These are phyloP conservation scores for Mus caroli DNA, from an alignment of 2,797 vertebrate species.

Conservation along the genomic window DNA sequence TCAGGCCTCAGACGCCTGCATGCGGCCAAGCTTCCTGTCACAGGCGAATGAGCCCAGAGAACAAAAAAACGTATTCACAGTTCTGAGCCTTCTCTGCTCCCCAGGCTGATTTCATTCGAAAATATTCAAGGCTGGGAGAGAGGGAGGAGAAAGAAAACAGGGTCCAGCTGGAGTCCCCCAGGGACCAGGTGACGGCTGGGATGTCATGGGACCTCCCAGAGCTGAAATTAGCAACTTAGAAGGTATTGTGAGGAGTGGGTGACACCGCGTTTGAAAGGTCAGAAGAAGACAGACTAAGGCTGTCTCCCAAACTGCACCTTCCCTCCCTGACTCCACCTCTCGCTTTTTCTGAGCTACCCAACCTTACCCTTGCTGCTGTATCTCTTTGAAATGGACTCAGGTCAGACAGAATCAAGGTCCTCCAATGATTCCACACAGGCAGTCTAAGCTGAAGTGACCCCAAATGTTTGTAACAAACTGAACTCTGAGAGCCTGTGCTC, in stretches of 20 bases:
- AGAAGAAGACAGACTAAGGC: background rate
- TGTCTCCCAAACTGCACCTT: background rate
- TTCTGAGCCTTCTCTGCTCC: slow-evolving; percentile 76
- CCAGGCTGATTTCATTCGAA: slow-evolving; percentile 76
- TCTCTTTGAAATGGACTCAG: background rate
- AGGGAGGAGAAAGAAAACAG: slow-evolving; percentile 59
- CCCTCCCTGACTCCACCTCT: accelerated
- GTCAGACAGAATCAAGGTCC: background rate
- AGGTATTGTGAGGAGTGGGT: background rate
- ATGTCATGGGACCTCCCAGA: background rate
- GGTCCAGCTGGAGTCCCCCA: slow-evolving; percentile 37
- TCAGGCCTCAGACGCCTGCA: slow-evolving; percentile 51
- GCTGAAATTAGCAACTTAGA: background rate
- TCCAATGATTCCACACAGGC: background rate
- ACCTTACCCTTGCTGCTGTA: background rate
- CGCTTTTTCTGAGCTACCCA: background rate
- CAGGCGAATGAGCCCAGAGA: slow-evolving; percentile 70
- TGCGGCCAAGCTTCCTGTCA: slow-evolving; percentile 83
- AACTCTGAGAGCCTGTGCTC: background rate
- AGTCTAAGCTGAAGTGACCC: background rate
- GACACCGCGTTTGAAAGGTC: background rate
- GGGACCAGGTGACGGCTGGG: background rate
- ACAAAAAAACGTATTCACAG: slow-evolving; percentile 78
- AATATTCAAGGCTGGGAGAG: slow-evolving; percentile 62
- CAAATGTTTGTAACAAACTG: background rate